These are phyloP conservation scores for Artibeus lituratus DNA, from an alignment of 2,797 vertebrate genomes.

Conservation along the genomic window DNA sequence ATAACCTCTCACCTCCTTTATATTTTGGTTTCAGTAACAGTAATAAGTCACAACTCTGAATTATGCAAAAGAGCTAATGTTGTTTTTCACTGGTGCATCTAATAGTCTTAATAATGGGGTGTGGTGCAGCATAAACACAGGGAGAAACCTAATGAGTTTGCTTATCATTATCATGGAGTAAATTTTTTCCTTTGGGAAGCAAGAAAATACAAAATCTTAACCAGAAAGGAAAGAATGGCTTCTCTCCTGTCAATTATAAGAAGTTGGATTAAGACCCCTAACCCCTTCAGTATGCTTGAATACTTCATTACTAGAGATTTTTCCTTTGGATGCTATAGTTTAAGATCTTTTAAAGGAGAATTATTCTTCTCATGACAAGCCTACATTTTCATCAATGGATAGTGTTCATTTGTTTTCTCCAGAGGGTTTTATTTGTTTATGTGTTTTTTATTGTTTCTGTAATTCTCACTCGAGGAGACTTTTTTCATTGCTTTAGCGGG, in stretches of 20 bases:
- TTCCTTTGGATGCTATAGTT: neutral
- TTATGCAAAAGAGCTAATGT: neutral
- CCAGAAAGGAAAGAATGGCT: neutral
- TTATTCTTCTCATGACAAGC: neutral
- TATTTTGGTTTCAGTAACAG: neutral
- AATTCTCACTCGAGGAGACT: too few relatives aligned
- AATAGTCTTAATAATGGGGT: neutral
- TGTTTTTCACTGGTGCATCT: neutral
- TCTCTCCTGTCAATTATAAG: neutral
- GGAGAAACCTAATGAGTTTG: neutral
- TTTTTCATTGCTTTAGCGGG: too few relatives aligned
- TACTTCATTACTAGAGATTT: neutral
- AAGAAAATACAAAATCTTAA: neutral
- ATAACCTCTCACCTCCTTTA: neutral
- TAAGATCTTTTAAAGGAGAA: neutral
- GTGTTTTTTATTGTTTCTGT: too few relatives aligned
- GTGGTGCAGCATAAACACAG: neutral
- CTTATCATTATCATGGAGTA: neutral
- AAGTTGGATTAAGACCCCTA: neutral
- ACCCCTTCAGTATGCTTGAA: neutral
- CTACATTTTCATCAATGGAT: neutral
- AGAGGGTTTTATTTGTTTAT: too few relatives aligned
- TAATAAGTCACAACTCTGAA: slow-evolving; percentile 4
- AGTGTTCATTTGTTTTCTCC: neutral
- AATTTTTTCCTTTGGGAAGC: neutral